Conservation (phyloP, 2,888 invertebrate genomes). For the Limnephilus auricula region DNA sequence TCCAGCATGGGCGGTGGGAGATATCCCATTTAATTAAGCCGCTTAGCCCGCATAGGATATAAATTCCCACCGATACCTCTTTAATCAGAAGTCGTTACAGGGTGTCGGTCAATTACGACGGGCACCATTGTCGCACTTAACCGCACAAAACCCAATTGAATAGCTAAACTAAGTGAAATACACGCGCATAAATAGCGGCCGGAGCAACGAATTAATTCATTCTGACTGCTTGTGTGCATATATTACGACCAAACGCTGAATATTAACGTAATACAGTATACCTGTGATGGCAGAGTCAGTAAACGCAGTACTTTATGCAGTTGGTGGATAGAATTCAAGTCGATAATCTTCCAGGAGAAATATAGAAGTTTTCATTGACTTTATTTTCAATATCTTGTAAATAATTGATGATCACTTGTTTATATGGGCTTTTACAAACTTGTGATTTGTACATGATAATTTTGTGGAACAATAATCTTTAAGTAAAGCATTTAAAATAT, state of each 20-base stretch:
- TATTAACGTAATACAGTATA: not conserved
- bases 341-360: not conserved
- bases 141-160: conserved; percentile 17
- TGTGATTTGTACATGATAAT: too few species aligned
- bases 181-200: not conserved
- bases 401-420: too few species aligned
- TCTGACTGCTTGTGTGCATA: not conserved
- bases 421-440: too few species aligned
- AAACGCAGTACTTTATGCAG: not conserved
- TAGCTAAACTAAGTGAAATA: not conserved
- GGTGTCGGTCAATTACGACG: conserved; percentile 33
- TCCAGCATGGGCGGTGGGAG: not conserved
- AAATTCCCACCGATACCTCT: conserved; percentile 60
- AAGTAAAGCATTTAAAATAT: too few species aligned
- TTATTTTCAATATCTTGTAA: too few species aligned
- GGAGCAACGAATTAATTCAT: not conserved
- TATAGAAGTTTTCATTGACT: too few species aligned
- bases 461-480: too few species aligned
- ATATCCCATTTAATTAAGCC: conserved; percentile 58
- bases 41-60: conserved; percentile 56
- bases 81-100: conserved; percentile 59
- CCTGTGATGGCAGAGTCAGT: not conserved
- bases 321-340: not conserved
- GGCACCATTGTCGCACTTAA: not conserved
- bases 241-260: not conserved